Base-by-base conservation (phyloP, 2,888 invertebrate species). In the Oscheius sp. region DNA sequence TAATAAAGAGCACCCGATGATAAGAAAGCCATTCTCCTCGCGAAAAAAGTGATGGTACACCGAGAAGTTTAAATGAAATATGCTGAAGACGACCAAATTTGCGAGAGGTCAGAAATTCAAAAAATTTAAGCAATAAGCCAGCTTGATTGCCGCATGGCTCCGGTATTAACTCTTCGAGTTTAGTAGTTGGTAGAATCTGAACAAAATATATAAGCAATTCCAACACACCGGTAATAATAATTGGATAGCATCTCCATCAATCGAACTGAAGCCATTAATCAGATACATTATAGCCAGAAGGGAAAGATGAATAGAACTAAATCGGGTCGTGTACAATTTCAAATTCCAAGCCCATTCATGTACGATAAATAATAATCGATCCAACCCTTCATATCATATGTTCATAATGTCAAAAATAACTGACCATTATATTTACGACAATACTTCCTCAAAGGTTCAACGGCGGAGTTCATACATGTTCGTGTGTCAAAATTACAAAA, bases 101-200 rank as follows among this genome's bases (percentile, higher is more conserved):
- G 2, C 74, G 57, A 0, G 74, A 77, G 0, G 74, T 66, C 12
- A 77, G 51, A 28, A 73, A 77, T 47, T 77, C 77, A 22, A 77
- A 64, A 44, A 77, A 77, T 14, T 57, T 47, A 9, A 75, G 9
- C 14, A 62, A 20, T 9, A 26, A 56, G n/a, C 0, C 8, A 9
- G 49, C n/a, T 20, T 33, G 36, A 30, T 20, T n/a, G 1, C 26
- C 44, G 24, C 24, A 59, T 8, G 20, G 24, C 26, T 45, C 38
- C n/a, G 47, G 33, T 24, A 33, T 26, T n/a, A 64, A 17, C 1
- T 64, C 49, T 6, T 49, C 49, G 20, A 54, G 14, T 22, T 14
- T 20, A 50, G 28, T 49, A 8, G 12, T n/a, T 5, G 22, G 1
- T 20, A 4, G 33, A 32, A 64, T 64, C 64, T 64, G 33, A 51